Evolutionary conservation across 2,113 vertebrate species (phyloP).

Genomic region (Rhodinocichla rosea): DNA sequence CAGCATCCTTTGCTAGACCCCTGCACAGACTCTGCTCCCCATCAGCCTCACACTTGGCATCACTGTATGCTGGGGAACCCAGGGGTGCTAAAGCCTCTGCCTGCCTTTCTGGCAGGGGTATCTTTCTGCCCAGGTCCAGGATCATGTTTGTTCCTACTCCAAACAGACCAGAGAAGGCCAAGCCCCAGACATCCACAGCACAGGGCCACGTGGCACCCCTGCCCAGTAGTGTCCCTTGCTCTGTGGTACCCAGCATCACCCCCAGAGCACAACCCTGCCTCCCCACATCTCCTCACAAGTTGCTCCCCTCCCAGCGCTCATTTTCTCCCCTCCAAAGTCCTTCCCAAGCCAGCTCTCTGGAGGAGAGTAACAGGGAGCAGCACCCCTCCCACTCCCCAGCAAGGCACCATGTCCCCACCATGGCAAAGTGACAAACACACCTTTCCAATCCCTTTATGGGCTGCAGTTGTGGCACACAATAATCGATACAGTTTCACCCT

Average conservation of each 20-base stretch:
- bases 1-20: background rate
- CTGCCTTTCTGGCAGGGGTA: background rate
- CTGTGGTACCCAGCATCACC: background rate
- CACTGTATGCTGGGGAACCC: background rate
- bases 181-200: background rate
- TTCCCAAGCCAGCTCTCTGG: background rate
- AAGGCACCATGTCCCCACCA: background rate
- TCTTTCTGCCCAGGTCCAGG: background rate
- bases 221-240: background rate
- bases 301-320: background rate
- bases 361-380: background rate
- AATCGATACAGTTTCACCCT: conserved; percentile 54
- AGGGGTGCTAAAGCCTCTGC: background rate
- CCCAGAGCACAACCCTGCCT: background rate
- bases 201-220: fast-evolving
- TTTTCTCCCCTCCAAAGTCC: background rate
- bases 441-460: conserved; percentile 52
- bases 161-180: background rate
- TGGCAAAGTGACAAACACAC: conserved; percentile 34
- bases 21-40: background rate
- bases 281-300: fast-evolving
- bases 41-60: background rate
- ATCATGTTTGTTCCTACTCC: background rate
- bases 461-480: background rate
- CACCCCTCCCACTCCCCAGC: background rate